Evolutionary conservation across 2,113 vertebrate genomes (phyloP).

Genomic region (Psephotus haematonotus): DNA sequence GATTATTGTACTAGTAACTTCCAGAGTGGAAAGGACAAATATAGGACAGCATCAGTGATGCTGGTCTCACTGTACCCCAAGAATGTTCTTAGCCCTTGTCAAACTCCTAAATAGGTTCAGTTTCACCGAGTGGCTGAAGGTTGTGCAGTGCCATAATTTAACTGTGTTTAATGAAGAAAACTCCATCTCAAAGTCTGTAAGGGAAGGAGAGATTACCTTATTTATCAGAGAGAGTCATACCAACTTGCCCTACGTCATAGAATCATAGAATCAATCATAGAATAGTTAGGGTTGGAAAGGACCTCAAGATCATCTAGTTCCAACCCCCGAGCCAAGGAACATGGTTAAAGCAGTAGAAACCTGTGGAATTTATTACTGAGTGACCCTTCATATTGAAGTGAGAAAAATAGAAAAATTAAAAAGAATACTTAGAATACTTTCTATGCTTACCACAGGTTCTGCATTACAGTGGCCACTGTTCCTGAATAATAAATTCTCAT

Average conservation of each 20-base stretch:
- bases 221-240: not conserved
- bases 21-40: not conserved
- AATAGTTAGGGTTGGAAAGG: too few relatives aligned
- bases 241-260: not conserved
- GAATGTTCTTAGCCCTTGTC: not conserved
- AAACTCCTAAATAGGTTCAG: not conserved
- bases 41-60: not conserved
- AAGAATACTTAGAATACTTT: not conserved
- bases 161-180: not conserved
- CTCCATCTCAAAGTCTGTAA: not conserved
- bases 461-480: not conserved
- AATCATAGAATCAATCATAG: too few relatives aligned
- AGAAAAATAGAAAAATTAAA: not conserved
- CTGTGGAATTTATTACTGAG: not conserved
- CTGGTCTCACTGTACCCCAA: not conserved
- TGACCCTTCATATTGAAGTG: not conserved
- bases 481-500: not conserved
- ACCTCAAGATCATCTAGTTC: too few relatives aligned
- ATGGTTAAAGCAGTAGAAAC: not conserved
- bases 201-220: not conserved
- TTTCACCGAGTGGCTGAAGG: not conserved
- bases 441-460: not conserved
- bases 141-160: not conserved
- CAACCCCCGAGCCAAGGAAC: not conserved
- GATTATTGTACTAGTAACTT: not conserved